Percentiles rank a stretch among this genome's conserved stretches.
phyloP scores from a whole-genome alignment of 2,113 vertebrate genomes.

The Lepus americanus region DNA sequence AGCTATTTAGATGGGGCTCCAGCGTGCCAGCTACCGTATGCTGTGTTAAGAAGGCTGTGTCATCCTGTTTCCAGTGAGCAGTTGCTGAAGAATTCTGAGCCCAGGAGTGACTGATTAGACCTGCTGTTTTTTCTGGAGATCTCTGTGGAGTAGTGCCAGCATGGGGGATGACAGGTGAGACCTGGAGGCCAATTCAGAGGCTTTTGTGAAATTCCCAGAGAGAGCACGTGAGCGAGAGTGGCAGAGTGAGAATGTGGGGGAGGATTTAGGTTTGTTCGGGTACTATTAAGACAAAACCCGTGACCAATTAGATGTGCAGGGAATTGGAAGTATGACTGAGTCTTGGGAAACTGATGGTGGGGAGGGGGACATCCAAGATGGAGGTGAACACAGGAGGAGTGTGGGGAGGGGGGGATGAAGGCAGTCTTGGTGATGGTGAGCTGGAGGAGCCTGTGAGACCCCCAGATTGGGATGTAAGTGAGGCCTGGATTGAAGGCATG shows the following conservation, averaged over 20 bases:
- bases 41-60: not conserved
- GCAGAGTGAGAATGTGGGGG: not conserved
- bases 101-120: not conserved
- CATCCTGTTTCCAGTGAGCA: not conserved
- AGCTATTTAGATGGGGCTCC: not conserved
- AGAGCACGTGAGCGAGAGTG: not conserved
- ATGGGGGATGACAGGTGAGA: not conserved
- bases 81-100: not conserved
- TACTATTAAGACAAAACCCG: not conserved
- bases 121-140: not conserved
- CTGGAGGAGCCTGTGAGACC: not conserved
- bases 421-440: not conserved
- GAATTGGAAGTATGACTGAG: not conserved
- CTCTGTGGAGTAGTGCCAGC: not conserved
- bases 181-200: not conserved
- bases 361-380: not conserved
- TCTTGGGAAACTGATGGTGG: not conserved
- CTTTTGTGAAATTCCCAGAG: not conserved
- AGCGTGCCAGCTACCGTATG: not conserved
- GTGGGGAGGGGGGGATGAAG: not conserved
- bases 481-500: not conserved
- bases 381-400: not conserved
- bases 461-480: not conserved
- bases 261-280: not conserved
- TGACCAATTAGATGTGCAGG: not conserved